Conservation (phyloP, 2,888 invertebrate genomes). For the Rutpela maculata region DNA sequence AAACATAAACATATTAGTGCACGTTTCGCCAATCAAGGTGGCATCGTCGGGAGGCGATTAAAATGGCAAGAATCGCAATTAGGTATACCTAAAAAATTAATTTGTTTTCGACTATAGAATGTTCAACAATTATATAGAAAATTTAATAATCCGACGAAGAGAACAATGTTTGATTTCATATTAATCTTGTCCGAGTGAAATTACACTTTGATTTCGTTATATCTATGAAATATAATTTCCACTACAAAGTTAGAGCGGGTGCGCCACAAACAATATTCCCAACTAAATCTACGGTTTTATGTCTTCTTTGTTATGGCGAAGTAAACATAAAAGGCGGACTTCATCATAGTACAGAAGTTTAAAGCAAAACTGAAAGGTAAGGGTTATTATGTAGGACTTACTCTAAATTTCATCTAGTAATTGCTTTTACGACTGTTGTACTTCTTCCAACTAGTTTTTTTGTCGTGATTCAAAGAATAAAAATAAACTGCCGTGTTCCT, state of each 20-base stretch:
- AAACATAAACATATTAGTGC: too few species aligned
- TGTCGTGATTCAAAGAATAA: not conserved
- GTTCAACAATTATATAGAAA: too few species aligned
- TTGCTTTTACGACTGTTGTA: constrained; percentile 7
- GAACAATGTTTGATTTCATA: not conserved
- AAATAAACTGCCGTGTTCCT: not conserved
- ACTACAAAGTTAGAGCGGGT: not conserved
- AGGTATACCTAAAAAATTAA: too few species aligned
- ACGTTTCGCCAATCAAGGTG: too few species aligned
- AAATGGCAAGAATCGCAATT: too few species aligned
- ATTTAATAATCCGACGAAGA: too few species aligned
- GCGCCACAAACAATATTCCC: not conserved
- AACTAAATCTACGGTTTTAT: not conserved
- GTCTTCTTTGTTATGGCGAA: constrained; percentile 1
- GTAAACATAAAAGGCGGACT: not conserved
- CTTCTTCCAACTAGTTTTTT: constrained; percentile 7
- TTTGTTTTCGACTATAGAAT: too few species aligned
- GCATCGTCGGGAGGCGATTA: too few species aligned
- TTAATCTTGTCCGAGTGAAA: not conserved
- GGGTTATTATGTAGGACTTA: constrained; percentile 1
- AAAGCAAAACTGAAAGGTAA: constrained; percentile 4
- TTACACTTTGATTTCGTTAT: not conserved
- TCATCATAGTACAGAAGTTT: constrained; percentile 1
- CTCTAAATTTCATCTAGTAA: not conserved
- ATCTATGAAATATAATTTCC: not conserved